Base-by-base conservation (phyloP, 2,888 invertebrate genomes). In the Caenorhabditis sp. region DNA sequence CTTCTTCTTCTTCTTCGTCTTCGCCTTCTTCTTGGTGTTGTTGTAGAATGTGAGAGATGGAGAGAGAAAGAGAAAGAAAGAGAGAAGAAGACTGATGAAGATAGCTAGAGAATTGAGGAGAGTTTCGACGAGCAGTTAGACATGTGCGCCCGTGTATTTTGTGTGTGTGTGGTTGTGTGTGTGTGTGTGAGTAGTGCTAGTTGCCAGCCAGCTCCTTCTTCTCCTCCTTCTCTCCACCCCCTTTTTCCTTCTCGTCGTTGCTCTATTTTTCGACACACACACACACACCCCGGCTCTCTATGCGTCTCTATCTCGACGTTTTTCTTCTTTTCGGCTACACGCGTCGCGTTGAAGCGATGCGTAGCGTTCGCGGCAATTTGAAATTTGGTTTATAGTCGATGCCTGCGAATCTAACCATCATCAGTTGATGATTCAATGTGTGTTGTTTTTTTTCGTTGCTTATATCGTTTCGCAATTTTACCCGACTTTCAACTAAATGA, bases 141-240 rank as follows among this genome's bases (percentile, higher is more conserved):
- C 54, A 59, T 69, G 60, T 63, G 63, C 58, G 58, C 58, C 58
- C 50, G 68, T 63, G 68, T 69, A 58, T 69, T 69, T 62, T 69
- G 68, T n/a, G n/a, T n/a, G n/a, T n/a, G n/a, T n/a, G n/a, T n/a
- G n/a, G n/a, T n/a, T n/a, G n/a, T n/a, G n/a, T n/a, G n/a, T n/a
- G n/a, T n/a, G n/a, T n/a, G n/a, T n/a, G n/a, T 31, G 31, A 31
- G 31, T 31, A 69, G 68, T 60, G 68, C 59, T 59, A 59, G 68
- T 63, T 63, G 63, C 63, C 63, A 63, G 62, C 53, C 63, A 31
- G 31, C 31, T 31, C 31, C 31, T 31, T 31, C 31, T 31, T 31
- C 31, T 10, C 31, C 10, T 10, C 31, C 31, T 10, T 31, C 10
- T 58, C 67, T 4, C 14, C 10, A 58, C 58, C 58, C 67, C 31